Evolutionary conservation across 2,113 vertebrate genomes (phyloP).

Genomic region (Herpetotheres cachinnans): DNA sequence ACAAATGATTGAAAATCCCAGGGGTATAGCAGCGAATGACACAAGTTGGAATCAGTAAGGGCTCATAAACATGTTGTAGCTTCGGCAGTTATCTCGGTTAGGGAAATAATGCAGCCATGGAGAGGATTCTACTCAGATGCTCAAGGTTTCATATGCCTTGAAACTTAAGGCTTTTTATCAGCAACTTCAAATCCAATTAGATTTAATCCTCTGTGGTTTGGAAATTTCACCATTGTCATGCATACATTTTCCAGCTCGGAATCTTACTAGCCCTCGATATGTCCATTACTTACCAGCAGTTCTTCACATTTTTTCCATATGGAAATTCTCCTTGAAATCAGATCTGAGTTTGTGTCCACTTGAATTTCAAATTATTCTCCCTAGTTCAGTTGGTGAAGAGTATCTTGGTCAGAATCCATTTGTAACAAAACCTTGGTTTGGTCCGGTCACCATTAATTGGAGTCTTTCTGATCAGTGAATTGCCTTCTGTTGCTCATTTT

Average conservation of each 20-base stretch:
- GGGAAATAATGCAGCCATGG: background rate
- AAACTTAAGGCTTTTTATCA: conserved; percentile 16
- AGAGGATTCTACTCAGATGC: background rate
- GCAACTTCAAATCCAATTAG: background rate
- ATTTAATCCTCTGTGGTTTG: background rate
- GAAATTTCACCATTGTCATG: background rate
- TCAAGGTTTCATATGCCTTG: background rate
- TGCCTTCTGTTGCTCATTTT: background rate
- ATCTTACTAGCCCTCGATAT: background rate
- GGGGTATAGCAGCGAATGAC: background rate
- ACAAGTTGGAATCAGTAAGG: background rate
- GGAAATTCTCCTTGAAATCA: conserved; percentile 54
- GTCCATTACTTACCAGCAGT: background rate
- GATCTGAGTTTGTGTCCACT: conserved; percentile 30
- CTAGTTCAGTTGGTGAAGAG: background rate
- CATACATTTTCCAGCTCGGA: background rate
- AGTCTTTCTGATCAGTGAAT: background rate
- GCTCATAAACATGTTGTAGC: background rate
- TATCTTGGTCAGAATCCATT: background rate
- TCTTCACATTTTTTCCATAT: conserved; percentile 33
- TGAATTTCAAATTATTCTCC: conserved; percentile 56
- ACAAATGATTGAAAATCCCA: background rate
- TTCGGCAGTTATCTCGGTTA: background rate
- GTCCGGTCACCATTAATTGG: background rate
- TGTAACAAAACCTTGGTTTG: background rate